Evolutionary conservation across 1,140 invertebrate genomes (phyloP).

Genomic region (Drosophila paulistorum): DNA sequence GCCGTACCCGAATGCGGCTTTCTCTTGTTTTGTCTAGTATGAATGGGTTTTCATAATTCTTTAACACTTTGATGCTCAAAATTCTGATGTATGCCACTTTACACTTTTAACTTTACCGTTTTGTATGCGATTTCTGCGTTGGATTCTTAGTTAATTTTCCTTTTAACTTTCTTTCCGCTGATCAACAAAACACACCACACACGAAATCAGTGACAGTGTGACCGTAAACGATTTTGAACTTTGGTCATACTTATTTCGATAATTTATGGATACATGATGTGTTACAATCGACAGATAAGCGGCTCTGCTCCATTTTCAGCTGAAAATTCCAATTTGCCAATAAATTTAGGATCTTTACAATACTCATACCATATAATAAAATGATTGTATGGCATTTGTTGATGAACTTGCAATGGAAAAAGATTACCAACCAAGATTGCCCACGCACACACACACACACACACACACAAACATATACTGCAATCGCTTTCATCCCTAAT

Average conservation of each 20-base stretch:
- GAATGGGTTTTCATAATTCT: neutral
- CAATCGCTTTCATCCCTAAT: constrained; percentile 9
- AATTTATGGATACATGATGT: constrained; percentile 8
- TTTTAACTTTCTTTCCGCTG: constrained; percentile 65
- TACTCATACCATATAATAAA: neutral
- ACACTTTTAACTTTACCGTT: constrained; percentile 61
- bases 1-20: constrained; percentile 43
- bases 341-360: neutral
- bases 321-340: neutral
- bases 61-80: constrained; percentile 13
- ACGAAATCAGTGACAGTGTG: constrained; percentile 33
- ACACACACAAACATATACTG: no score
- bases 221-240: neutral
- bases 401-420: no score
- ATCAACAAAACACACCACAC: constrained; percentile 73
- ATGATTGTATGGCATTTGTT: neutral
- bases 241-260: constrained; percentile 6
- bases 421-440: no score
- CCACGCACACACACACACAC: no score
- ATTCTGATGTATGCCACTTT: constrained; percentile 49
- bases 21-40: constrained; percentile 45
- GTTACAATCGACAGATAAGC: constrained; percentile 5
- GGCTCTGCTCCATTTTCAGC: neutral
- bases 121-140: constrained; percentile 34
- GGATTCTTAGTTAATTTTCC: constrained; percentile 52